Percentiles rank a stretch among this genome's conserved stretches.
Conservation (phyloP, 2,797 vertebrate genomes). For the Borostomias antarcticus region DNA sequence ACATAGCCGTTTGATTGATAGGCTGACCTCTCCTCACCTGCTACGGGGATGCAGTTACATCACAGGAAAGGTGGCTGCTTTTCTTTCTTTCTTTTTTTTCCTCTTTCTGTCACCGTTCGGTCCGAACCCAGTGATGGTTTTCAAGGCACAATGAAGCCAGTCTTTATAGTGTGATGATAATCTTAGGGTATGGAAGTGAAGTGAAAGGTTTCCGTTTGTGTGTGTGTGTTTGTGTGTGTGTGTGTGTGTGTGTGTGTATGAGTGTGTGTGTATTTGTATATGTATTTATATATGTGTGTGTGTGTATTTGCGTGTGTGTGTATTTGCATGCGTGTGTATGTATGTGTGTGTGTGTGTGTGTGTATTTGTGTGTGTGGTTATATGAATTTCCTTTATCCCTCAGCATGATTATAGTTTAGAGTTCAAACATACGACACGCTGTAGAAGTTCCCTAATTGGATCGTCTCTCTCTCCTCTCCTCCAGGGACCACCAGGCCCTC, state of each 20-base stretch:
- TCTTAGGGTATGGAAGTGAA: not conserved
- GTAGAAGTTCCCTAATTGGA: not conserved
- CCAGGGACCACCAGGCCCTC: constrained; percentile 88
- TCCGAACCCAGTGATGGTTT: not conserved
- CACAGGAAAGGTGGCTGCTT: constrained; percentile 36
- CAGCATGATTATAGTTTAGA: not conserved
- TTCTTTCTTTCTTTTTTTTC: not conserved
- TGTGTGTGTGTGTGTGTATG: constrained; percentile 16
- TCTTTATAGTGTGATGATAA: not conserved
- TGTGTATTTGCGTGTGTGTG: constrained; percentile 21
- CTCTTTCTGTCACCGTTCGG: not conserved
- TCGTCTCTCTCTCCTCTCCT: constrained; percentile 25
- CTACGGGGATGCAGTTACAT: constrained; percentile 43
- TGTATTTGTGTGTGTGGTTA: constrained; percentile 5
- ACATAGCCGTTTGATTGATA: constrained; percentile 48
- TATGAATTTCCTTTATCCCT: not conserved
- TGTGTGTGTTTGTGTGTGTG: constrained; percentile 8
- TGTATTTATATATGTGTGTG: constrained; percentile 10
- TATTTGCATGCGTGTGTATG: constrained; percentile 1
- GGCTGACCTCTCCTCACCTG: constrained; percentile 57
- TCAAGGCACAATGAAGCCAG: not conserved
- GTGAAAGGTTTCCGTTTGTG: constrained; percentile 4
- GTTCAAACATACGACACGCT: not conserved
- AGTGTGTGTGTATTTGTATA: constrained; percentile 3
- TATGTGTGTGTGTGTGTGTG: constrained; percentile 22